Base-by-base conservation (phyloP, 2,888 invertebrate genomes). In the Andrena praecox region DNA sequence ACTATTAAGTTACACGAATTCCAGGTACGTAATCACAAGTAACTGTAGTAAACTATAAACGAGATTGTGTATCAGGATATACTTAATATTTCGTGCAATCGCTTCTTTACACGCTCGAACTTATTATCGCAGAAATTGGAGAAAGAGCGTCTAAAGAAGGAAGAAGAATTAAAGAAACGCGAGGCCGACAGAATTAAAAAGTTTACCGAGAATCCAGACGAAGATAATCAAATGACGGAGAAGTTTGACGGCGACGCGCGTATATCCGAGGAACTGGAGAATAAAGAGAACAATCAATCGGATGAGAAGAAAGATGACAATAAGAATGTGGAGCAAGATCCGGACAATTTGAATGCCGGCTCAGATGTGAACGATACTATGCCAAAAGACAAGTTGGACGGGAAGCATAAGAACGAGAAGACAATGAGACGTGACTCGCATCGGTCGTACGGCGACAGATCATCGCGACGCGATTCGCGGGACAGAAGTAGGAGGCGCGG, bases 1-100 rank as follows among this genome's bases (percentile, higher is more conserved):
- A 97, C 97, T 67, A 97, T 98, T 85, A 97, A 97, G 93, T 94
- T 97, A 1, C 96, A 97, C 0, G 97, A 98, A 91, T 96, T 97
- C 90, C 97, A 98, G 95, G 96, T 96, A 90, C 74, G 74, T 75
- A 54, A n/a, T 42, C 5, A 20, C 27, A 27, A 42, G 29, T 42
- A 50, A 59, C 12, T 29, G 1, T 31, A 24, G 7, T 7, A 27
- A 59, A 29, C 24, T 56, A 56, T 27, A 16, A 7, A 60, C 8
- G 7, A 31, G n/a, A 60, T 31, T 60, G 2, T 31, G 3, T 10
- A 20, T 35, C 0, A 31, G 2, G 6, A 64, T 64, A 64, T 42
- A 12, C 3, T 27, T 27, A n/a, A 3, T 52, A n/a, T 2, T 27
- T 27, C 8, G 1, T 3, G 16, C 20, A 60, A 42, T 27, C 20